Percentiles rank a stretch among this genome's conserved stretches.
Conservation (phyloP, 2,888 invertebrate species). For the Rhaphigaster nebulosa region DNA sequence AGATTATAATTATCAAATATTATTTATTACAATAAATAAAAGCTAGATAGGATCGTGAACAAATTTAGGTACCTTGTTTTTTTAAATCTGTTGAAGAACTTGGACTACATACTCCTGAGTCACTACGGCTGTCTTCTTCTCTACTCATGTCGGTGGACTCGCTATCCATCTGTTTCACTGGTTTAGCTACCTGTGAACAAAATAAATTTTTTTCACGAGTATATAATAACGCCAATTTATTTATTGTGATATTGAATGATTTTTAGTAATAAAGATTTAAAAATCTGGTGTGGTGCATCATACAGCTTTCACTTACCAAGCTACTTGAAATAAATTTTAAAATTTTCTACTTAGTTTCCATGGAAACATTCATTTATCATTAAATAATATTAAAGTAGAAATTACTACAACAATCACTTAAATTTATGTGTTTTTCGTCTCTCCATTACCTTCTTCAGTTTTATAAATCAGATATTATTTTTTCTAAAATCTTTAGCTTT, state of each 20-base stretch:
- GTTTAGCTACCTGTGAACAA: slow-evolving; percentile 16
- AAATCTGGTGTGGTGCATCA: too few relatives aligned
- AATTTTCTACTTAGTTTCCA: too few relatives aligned
- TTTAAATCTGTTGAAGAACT: slow-evolving; percentile 13
- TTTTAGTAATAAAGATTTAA: neutral
- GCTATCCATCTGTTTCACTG: neutral
- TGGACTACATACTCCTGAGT: slow-evolving; percentile 33
- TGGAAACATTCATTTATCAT: too few relatives aligned
- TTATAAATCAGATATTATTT: too few relatives aligned
- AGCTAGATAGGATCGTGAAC: neutral
- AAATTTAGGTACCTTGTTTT: slow-evolving; percentile 3
- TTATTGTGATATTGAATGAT: neutral
- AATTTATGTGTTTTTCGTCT: too few relatives aligned
- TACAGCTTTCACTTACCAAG: too few relatives aligned
- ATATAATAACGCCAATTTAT: neutral
- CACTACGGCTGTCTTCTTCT: slow-evolving; percentile 27
- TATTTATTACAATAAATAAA: neutral
- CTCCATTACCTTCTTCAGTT: too few relatives aligned
- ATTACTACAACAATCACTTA: too few relatives aligned
- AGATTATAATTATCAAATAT: too few relatives aligned
- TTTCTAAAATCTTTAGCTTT: too few relatives aligned
- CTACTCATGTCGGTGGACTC: neutral
- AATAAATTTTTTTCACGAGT: neutral
- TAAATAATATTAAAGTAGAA: too few relatives aligned
- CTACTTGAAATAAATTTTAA: too few relatives aligned